Conservation (phyloP, 2,797 vertebrate species). For the Tolypeutes matacus region DNA sequence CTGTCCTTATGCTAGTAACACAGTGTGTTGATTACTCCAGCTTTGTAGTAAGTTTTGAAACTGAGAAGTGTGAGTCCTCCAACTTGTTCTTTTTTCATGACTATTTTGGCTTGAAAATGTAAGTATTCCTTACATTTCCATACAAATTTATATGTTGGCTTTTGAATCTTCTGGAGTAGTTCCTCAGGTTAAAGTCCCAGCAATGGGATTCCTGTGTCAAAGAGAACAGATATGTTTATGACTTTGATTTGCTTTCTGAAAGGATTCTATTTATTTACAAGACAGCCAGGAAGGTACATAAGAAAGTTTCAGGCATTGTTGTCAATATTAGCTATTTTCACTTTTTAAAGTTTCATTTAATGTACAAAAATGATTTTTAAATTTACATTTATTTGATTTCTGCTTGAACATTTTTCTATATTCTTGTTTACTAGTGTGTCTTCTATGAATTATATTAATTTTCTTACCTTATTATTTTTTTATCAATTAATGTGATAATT, state of each 20-base stretch:
- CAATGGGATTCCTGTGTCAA: slow-evolving; percentile 35
- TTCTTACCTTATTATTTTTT: slow-evolving; percentile 48
- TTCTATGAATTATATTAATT: slow-evolving; percentile 33
- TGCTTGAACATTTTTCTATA: slow-evolving; percentile 10
- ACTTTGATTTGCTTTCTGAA: slow-evolving; percentile 60
- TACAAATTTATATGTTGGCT: background rate
- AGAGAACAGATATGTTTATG: slow-evolving; percentile 36
- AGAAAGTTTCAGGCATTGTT: slow-evolving; percentile 30
- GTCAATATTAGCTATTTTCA: background rate
- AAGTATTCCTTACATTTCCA: background rate
- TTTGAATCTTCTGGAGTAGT: background rate
- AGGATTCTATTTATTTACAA: slow-evolving; percentile 32
- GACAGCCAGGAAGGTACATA: background rate
- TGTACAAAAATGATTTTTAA: background rate
- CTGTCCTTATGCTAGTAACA: background rate
- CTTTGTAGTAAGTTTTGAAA: background rate
- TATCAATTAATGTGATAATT: slow-evolving; percentile 57
- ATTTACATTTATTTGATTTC: slow-evolving; percentile 25
- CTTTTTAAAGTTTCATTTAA: background rate
- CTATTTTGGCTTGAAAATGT: background rate
- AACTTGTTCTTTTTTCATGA: slow-evolving; percentile 5
- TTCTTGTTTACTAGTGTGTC: slow-evolving; percentile 34
- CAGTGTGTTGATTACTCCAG: background rate
- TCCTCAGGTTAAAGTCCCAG: background rate
- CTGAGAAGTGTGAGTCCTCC: background rate